Conservation (phyloP, 2,113 vertebrate genomes). For the Prietella phreatophila region DNA sequence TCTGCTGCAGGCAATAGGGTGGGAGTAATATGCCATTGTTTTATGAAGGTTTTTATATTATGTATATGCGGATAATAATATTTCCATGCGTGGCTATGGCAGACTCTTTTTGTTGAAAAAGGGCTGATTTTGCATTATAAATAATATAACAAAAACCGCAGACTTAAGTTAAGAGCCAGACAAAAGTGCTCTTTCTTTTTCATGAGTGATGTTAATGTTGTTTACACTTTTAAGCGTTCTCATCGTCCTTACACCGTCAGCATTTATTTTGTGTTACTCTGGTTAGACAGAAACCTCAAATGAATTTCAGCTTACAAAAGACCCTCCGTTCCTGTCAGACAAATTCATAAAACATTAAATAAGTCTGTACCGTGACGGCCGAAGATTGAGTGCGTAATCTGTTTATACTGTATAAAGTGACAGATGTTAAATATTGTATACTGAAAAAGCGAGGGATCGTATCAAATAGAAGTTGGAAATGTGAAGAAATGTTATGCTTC, state of each 20-base stretch:
- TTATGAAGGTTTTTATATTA: slow-evolving; percentile 21
- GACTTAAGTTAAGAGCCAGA: not conserved
- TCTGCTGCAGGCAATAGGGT: slow-evolving; percentile 11
- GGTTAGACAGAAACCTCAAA: not conserved
- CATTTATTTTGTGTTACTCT: not conserved
- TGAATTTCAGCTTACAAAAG: slow-evolving; percentile 1
- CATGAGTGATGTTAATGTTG: not conserved
- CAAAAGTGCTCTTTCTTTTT: not conserved
- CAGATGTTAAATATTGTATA: slow-evolving; percentile 29
- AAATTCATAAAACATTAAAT: not conserved
- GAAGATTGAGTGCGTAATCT: not conserved
- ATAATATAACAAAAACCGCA: not conserved
- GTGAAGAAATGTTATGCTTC: not conserved
- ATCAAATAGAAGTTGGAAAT: not conserved
- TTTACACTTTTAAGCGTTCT: not conserved
- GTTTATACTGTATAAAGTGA: not conserved
- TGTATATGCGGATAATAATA: not conserved
- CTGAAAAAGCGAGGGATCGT: not conserved
- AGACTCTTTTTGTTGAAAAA: slow-evolving; percentile 5
- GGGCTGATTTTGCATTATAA: slow-evolving; percentile 19
- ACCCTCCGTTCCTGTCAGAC: not conserved
- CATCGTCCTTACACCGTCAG: not conserved
- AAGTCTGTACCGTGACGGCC: not conserved
- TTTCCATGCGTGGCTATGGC: not conserved
- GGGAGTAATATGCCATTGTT: slow-evolving; percentile 21